Evolutionary conservation across 2,113 vertebrate genomes (phyloP).

Genomic region (Hydrochoerus hydrochaeris): DNA sequence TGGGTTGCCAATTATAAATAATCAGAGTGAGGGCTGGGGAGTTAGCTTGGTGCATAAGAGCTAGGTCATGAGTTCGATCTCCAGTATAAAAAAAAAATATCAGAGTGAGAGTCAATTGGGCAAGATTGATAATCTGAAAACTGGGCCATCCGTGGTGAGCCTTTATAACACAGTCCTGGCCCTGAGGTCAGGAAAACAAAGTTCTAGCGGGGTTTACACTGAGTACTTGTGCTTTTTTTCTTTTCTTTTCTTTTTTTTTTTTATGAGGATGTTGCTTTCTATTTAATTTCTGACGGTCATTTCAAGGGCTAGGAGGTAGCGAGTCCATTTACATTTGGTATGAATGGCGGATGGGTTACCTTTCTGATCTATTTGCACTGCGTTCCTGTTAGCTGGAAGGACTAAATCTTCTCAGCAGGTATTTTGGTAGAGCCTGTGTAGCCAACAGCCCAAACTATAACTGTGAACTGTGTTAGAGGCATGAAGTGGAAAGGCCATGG

Average conservation of each 20-base stretch:
- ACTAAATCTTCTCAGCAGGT: not conserved
- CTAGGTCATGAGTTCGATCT: too few relatives aligned
- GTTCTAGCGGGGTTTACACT: not conserved
- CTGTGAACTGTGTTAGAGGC: not conserved
- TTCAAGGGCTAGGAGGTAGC: conserved; percentile 5
- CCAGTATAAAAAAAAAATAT: not conserved
- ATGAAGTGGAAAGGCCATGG: not conserved
- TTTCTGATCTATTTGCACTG: conserved; percentile 13
- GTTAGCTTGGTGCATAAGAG: too few relatives aligned
- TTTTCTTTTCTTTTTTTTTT: not conserved
- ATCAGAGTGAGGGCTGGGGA: not conserved
- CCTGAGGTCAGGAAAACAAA: not conserved
- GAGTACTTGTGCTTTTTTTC: not conserved
- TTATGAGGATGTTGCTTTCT: not conserved
- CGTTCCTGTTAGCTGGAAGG: not conserved
- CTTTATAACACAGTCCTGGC: not conserved
- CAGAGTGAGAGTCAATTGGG: not conserved
- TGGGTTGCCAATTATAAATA: conserved; percentile 14
- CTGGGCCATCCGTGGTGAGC: not conserved
- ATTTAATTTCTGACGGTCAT: conserved; percentile 18
- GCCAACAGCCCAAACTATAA: not conserved
- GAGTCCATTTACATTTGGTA: not conserved
- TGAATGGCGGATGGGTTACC: not conserved
- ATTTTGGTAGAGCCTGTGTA: not conserved
- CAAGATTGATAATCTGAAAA: not conserved